Conservation (phyloP, 2,797 vertebrate species). For the Hydrophis major region DNA sequence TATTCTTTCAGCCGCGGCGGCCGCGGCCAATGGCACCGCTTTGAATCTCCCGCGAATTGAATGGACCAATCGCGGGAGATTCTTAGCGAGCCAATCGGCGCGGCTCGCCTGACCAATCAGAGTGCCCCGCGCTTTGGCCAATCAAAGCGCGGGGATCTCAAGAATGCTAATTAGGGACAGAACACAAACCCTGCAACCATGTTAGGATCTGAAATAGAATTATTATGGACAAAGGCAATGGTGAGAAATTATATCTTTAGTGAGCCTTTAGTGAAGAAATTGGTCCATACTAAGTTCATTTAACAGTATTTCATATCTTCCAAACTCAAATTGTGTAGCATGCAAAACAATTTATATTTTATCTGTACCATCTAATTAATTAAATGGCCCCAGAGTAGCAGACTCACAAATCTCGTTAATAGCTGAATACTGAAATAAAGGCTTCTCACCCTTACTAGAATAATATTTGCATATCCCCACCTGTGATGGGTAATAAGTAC, state of each 20-base stretch:
- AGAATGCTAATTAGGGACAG: no score
- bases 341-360: constrained; percentile 80
- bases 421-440: constrained; percentile 80
- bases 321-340: constrained; percentile 71
- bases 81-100: no score
- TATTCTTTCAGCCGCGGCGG: no score
- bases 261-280: constrained; percentile 47
- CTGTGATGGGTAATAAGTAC: constrained; percentile 87
- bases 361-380: constrained; percentile 83
- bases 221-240: constrained; percentile 51
- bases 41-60: no score
- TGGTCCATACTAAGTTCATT: constrained; percentile 64
- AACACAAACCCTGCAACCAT: constrained; percentile 32
- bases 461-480: constrained; percentile 87
- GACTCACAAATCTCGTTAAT: constrained; percentile 84
- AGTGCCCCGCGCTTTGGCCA: no score
- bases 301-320: constrained; percentile 68
- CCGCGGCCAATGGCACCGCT: no score
- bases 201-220: constrained; percentile 39
- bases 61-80: no score
- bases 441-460: constrained; percentile 79
- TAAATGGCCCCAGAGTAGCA: constrained; percentile 81
- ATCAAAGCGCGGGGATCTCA: no score
- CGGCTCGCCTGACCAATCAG: no score
- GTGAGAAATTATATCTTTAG: constrained; percentile 49